Evolutionary conservation across 2,888 invertebrate genomes (phyloP).

Genomic region (Meiosimyza decipiens): DNA sequence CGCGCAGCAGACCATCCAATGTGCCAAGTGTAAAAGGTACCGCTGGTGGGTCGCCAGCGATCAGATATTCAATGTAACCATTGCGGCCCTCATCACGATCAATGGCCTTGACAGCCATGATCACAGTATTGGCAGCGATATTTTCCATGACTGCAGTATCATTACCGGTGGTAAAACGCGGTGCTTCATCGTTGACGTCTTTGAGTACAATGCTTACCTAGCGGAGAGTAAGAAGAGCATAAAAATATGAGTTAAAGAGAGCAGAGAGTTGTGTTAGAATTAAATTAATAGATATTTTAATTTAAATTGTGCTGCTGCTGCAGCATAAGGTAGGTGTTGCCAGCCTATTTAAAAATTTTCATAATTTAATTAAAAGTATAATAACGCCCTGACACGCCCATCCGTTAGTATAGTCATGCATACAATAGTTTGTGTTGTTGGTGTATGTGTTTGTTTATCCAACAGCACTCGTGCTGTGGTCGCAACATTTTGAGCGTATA

Average conservation of each 20-base stretch:
- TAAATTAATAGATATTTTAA: slow-evolving; percentile 12
- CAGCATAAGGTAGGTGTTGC: neutral
- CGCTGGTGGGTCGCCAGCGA: slow-evolving; percentile 70
- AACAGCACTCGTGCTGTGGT: neutral
- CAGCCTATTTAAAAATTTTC: slow-evolving; percentile 8
- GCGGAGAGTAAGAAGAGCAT: neutral
- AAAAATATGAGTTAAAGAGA: neutral
- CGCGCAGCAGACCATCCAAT: slow-evolving; percentile 87
- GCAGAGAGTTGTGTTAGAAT: neutral
- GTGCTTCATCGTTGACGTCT: slow-evolving; percentile 93
- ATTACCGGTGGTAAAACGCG: slow-evolving; percentile 84
- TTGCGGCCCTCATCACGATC: slow-evolving; percentile 93
- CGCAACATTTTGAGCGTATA: slow-evolving; percentile 44
- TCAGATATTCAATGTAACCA: slow-evolving; percentile 88
- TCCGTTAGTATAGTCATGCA: neutral
- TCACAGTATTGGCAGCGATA: slow-evolving; percentile 85
- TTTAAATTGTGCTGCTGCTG: neutral
- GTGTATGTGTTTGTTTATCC: neutral
- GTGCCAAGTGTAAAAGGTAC: slow-evolving; percentile 85
- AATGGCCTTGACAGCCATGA: slow-evolving; percentile 88
- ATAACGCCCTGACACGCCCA: slow-evolving; percentile 1
- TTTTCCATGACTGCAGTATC: slow-evolving; percentile 86
- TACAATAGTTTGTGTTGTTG: neutral
- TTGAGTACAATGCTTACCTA: slow-evolving; percentile 88
- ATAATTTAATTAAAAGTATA: slow-evolving; percentile 18